Evolutionary conservation across 2,113 vertebrate species (phyloP).

Genomic region (Megaceryle torquata): DNA sequence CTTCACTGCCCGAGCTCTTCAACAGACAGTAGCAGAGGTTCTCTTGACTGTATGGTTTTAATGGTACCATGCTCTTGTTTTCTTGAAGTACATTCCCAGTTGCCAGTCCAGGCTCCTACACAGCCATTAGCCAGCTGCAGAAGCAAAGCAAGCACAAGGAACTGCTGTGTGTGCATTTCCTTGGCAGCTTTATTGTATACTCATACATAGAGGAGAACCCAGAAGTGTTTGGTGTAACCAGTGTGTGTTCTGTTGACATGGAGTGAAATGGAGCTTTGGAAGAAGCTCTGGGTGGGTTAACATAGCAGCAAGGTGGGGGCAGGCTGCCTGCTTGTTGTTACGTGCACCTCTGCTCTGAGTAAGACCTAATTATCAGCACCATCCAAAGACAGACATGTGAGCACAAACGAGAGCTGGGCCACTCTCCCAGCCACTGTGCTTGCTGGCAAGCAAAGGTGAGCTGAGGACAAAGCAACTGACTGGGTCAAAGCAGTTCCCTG

Average conservation of each 20-base stretch:
- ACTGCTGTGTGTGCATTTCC: fast-evolving
- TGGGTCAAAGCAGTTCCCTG: neutral
- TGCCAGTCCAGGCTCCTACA: neutral
- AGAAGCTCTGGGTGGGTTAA: neutral
- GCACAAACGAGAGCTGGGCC: neutral
- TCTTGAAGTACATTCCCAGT: fast-evolving
- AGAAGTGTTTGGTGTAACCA: neutral
- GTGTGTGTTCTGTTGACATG: fast-evolving
- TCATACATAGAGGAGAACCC: neutral
- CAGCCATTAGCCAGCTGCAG: too few relatives aligned
- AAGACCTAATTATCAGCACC: neutral
- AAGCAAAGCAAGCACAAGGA: neutral
- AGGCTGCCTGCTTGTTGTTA: neutral
- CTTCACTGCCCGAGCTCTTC: fast-evolving
- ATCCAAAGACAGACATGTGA: neutral
- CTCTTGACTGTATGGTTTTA: fast-evolving
- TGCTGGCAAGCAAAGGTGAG: neutral
- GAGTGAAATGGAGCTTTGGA: neutral
- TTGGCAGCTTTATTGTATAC: fast-evolving
- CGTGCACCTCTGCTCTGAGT: neutral
- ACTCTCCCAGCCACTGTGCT: neutral
- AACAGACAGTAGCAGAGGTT: fast-evolving
- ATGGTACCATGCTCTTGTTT: too few relatives aligned
- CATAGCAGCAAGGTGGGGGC: neutral
- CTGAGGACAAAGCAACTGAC: neutral